These are phyloP conservation scores for Druceiella hillmani DNA, from an alignment of 2,888 invertebrate genomes.

Conservation along the genomic window DNA sequence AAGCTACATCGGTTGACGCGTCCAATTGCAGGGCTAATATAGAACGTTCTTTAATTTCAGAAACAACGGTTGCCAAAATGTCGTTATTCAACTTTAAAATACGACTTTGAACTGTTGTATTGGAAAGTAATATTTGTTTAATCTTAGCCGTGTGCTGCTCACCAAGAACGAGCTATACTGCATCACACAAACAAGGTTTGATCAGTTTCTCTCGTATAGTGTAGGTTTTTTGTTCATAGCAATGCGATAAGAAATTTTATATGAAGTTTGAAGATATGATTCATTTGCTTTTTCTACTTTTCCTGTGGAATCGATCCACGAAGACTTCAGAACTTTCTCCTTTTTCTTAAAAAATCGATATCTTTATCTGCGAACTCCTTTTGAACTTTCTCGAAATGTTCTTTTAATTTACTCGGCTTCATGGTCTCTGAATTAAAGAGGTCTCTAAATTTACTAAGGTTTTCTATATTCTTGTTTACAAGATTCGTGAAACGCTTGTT, in stretches of 20 bases:
- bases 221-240: slow-evolving; percentile 13
- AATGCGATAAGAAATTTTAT: slow-evolving; percentile 19
- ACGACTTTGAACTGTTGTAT: slow-evolving; percentile 13
- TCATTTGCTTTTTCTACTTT: slow-evolving; percentile 19
- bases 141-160: slow-evolving; percentile 12
- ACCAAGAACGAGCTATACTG: slow-evolving; percentile 12
- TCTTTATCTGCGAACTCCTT: slow-evolving; percentile 22
- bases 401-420: slow-evolving; percentile 24
- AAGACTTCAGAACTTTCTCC: slow-evolving; percentile 18
- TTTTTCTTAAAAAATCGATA: slow-evolving; percentile 20
- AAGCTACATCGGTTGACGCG: slow-evolving; percentile 22
- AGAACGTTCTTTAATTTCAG: slow-evolving; percentile 21
- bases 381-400: slow-evolving; percentile 22
- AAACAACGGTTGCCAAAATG: slow-evolving; percentile 17
- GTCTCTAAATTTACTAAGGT: slow-evolving; percentile 6
- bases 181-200: slow-evolving; percentile 14
- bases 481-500: slow-evolving; percentile 21
- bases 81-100: slow-evolving; percentile 16
- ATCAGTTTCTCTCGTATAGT: slow-evolving; percentile 14
- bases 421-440: slow-evolving; percentile 22
- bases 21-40: slow-evolving; percentile 21
- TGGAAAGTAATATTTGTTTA: slow-evolving; percentile 12
- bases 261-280: slow-evolving; percentile 21
- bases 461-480: slow-evolving; percentile 23
- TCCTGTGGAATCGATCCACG: slow-evolving; percentile 18